phyloP scores from a whole-genome alignment of 2,888 invertebrate species.

The Sclerodermus sp. region DNA sequence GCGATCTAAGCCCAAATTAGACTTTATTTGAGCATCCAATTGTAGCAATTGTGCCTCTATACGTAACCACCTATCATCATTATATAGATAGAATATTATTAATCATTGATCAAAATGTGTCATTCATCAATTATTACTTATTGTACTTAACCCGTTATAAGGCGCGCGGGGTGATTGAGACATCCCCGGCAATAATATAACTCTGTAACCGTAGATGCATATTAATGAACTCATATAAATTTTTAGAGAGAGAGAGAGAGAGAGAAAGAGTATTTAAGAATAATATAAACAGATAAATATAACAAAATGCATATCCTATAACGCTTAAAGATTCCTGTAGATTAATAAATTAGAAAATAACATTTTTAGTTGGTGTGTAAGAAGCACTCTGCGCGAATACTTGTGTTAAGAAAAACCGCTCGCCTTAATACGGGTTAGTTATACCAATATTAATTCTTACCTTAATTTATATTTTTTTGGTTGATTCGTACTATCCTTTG shows the following conservation, averaged over 20 bases:
- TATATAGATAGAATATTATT: background rate
- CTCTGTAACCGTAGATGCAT: too few relatives aligned
- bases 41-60: slow-evolving; percentile 69
- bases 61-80: slow-evolving; percentile 61
- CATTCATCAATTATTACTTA: background rate
- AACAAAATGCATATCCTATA: too few relatives aligned
- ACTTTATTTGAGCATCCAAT: slow-evolving; percentile 69
- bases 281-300: too few relatives aligned
- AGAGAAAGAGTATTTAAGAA: too few relatives aligned
- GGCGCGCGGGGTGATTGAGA: too few relatives aligned
- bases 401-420: background rate
- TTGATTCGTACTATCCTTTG: slow-evolving; percentile 48
- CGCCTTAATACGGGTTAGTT: background rate
- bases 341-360: background rate
- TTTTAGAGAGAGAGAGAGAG: too few relatives aligned
- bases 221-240: too few relatives aligned
- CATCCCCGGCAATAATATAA: too few relatives aligned
- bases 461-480: slow-evolving; percentile 59
- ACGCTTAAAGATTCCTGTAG: too few relatives aligned
- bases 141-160: too few relatives aligned
- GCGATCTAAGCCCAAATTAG: slow-evolving; percentile 66
- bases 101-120: slow-evolving; percentile 2
- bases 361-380: background rate
- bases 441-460: slow-evolving; percentile 28
- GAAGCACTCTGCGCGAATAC: background rate